phyloP scores from a whole-genome alignment of 2,888 invertebrate genomes.

The Drosophila cyrtoloma region DNA sequence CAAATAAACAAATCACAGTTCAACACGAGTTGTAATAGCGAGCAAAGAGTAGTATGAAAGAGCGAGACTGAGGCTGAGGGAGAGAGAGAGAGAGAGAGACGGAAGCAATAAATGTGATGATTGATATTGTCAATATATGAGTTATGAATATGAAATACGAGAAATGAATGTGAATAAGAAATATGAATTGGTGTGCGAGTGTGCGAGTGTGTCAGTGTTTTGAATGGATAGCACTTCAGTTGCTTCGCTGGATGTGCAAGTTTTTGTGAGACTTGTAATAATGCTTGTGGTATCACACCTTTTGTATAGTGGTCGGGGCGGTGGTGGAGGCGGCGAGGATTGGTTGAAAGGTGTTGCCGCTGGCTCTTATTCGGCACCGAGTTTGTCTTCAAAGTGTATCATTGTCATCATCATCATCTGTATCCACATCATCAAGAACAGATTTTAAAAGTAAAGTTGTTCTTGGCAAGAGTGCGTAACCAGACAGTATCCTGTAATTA shows the following conservation, averaged over 20 bases:
- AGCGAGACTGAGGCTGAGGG: not conserved
- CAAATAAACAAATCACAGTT: not conserved
- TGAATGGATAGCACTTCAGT: slow-evolving; percentile 38
- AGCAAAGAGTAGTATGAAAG: not conserved
- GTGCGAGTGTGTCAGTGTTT: not conserved
- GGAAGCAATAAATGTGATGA: slow-evolving; percentile 58
- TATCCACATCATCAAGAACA: slow-evolving; percentile 10
- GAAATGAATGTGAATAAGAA: slow-evolving; percentile 31
- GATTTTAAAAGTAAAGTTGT: not conserved
- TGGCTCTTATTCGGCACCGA: slow-evolving; percentile 18
- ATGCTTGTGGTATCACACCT: slow-evolving; percentile 22
- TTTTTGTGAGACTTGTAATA: slow-evolving; percentile 7
- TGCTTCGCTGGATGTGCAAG: slow-evolving; percentile 27
- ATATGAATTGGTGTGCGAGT: not conserved
- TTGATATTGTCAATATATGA: slow-evolving; percentile 60
- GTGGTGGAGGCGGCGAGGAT: not conserved
- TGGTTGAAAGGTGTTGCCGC: slow-evolving; percentile 23
- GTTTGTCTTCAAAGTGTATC: slow-evolving; percentile 67
- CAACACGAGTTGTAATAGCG: slow-evolving; percentile 1
- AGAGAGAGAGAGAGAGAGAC: not conserved
- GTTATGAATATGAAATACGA: slow-evolving; percentile 35
- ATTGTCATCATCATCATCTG: slow-evolving; percentile 30
- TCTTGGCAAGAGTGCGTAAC: not conserved
- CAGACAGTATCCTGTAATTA: not conserved
- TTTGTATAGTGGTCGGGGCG: not conserved